These are phyloP conservation scores for Leptinotarsa juncta DNA, from an alignment of 2,888 invertebrate species.

Conservation along the genomic window DNA sequence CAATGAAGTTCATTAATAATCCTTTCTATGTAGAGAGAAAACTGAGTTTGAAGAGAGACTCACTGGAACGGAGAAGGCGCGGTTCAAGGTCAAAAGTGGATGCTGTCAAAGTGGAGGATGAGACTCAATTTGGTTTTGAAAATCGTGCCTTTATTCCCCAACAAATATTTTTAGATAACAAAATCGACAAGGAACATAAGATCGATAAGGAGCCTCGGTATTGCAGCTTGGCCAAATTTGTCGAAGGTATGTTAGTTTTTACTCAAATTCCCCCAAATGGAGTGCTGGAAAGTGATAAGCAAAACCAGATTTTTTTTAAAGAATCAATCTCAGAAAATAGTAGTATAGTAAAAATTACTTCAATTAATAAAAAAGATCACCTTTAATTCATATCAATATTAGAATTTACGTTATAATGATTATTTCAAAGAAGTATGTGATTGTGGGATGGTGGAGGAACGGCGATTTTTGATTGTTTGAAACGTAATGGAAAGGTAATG, in stretches of 20 bases:
- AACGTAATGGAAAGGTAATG: too few species aligned
- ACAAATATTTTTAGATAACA: conserved; percentile 57
- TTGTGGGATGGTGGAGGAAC: too few species aligned
- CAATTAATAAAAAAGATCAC: too few species aligned
- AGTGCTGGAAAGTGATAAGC: too few species aligned
- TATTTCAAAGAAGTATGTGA: too few species aligned
- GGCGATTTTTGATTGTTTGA: too few species aligned
- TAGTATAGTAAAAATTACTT: too few species aligned
- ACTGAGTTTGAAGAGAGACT: conserved; percentile 69
- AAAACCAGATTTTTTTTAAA: too few species aligned
- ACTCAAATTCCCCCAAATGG: too few species aligned
- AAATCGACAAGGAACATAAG: conserved; percentile 66
- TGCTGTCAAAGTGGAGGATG: conserved; percentile 65
- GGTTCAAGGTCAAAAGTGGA: conserved; percentile 53
- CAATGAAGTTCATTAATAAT: not conserved
- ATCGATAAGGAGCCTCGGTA: conserved; percentile 69
- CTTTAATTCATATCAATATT: too few species aligned
- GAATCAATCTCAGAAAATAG: too few species aligned
- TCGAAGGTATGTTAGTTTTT: conserved; percentile 71
- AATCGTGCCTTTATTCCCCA: conserved; percentile 76
- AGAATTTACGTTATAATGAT: too few species aligned
- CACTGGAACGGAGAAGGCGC: conserved; percentile 61
- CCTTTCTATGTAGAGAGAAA: conserved; percentile 66
- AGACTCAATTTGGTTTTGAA: conserved; percentile 78
- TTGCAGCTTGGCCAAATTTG: conserved; percentile 85